Percentiles rank a stretch among this genome's conserved stretches.
Evolutionary conservation across 2,888 invertebrate genomes (phyloP).

Genomic region (Polylopha cassiicola): DNA sequence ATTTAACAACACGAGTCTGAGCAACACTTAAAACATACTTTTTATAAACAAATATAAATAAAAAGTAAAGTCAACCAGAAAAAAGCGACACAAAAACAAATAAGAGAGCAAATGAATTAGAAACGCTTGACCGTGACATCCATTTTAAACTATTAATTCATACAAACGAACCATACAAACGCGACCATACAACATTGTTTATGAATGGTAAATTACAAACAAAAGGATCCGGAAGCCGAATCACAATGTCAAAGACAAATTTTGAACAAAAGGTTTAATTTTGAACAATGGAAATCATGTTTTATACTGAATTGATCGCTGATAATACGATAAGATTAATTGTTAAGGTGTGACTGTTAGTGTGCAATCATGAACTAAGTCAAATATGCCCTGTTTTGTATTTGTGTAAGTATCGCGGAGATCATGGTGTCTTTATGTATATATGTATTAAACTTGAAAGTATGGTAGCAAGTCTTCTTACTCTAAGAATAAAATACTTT

Average conservation of each 20-base stretch:
- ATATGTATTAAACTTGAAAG: too few relatives aligned
- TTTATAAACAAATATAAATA: too few relatives aligned
- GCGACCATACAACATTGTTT: slow-evolving; percentile 21
- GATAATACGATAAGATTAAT: slow-evolving; percentile 15
- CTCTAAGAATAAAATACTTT: too few relatives aligned
- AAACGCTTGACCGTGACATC: slow-evolving; percentile 20
- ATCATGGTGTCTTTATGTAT: too few relatives aligned
- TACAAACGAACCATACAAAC: too few relatives aligned
- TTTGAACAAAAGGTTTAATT: slow-evolving; percentile 19
- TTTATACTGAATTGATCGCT: slow-evolving; percentile 10
- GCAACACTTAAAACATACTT: too few relatives aligned
- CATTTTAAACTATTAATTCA: slow-evolving; percentile 20
- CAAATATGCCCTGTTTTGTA: too few relatives aligned
- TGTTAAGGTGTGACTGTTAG: slow-evolving; percentile 15
- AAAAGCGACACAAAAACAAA: slow-evolving; percentile 12
- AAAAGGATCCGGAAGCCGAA: slow-evolving; percentile 16
- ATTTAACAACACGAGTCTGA: too few relatives aligned
- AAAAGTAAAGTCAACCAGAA: too few relatives aligned
- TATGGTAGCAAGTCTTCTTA: too few relatives aligned
- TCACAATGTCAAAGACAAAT: slow-evolving; percentile 12
- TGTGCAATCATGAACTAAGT: too few relatives aligned
- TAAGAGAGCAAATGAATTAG: slow-evolving; percentile 11
- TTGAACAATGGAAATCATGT: slow-evolving; percentile 18
- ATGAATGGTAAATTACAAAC: slow-evolving; percentile 18
- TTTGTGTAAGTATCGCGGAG: too few relatives aligned